Base-by-base conservation (phyloP, 2,888 invertebrate species). In the Acrobasis suavella region DNA sequence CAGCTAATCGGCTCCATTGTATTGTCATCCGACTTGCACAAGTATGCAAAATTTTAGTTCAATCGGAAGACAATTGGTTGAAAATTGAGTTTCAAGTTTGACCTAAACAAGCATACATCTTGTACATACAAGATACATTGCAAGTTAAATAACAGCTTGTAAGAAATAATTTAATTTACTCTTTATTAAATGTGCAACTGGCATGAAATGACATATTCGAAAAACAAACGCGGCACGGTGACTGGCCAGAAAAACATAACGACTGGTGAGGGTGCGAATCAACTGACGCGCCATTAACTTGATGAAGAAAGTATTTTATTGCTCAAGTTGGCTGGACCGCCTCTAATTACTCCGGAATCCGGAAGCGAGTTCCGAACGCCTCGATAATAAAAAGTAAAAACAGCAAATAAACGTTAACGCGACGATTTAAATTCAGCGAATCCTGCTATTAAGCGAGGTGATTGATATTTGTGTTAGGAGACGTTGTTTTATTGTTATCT, bases 291-390 rank as follows among this genome's bases (percentile, higher is more conserved):
- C 83, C 84, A 86, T 86, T 85, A 81, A 77, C 74, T 80, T 83
- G 81, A 85, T 86, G 86, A 84, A 84, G 78, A 80, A 84, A 83
- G 82, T 83, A 82, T 82, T 85, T 83, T 83, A 84, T 79, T 62
- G 58, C 65, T 52, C 59, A 56, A 62, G 55, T 62, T 54, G 62
- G 38, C 61, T 62, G 56, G 62, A 49, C 62, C 59, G 65, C 61
- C 56, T 64, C 66, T 70, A 72, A 72, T 72, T 70, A 68, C 67
- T 64, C 32, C 32, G 32, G 32, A 32, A 32, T 32, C 62, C 67
- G 62, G 64, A 55, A 64, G 64, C 65, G 62, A 64, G 66, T 62
- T 62, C 55, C 58, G 62, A 62, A 62, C 55, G 62, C 60, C 50
- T 60, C 59, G 58, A 64, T 59, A 55, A 58, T 62, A 62, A 32